phyloP scores from a whole-genome alignment of 2,888 invertebrate genomes.

The Pristionchus exspectatus region DNA sequence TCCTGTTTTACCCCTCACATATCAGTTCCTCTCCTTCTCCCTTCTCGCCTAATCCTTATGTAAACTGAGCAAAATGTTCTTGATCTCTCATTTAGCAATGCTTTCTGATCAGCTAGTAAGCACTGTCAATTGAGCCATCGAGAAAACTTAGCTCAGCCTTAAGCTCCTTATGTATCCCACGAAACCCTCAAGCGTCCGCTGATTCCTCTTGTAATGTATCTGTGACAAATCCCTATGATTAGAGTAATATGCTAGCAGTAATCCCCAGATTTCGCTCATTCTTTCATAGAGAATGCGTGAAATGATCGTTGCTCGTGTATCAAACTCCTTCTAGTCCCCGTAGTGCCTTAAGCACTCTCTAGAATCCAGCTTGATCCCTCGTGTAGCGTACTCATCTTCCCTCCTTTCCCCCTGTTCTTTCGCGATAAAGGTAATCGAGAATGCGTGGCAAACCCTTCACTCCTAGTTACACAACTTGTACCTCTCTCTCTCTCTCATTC shows the following conservation, averaged over 20 bases:
- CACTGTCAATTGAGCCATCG: too few relatives aligned
- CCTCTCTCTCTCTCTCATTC: neutral
- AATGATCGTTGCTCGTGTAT: neutral
- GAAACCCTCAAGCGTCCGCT: conserved; percentile 42
- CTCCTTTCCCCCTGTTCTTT: neutral
- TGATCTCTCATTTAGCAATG: neutral
- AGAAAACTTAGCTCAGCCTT: too few relatives aligned
- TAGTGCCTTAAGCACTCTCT: neutral
- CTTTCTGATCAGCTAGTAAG: too few relatives aligned
- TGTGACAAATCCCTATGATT: conserved; percentile 20
- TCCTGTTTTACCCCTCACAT: neutral
- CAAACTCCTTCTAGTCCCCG: neutral
- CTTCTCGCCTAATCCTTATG: neutral
- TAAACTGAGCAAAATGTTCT: too few relatives aligned
- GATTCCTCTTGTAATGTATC: conserved; percentile 49
- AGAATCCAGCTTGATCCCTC: neutral
- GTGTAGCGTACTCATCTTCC: neutral
- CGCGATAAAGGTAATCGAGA: conserved; percentile 45
- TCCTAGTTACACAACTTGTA: conserved; percentile 44
- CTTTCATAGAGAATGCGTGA: neutral
- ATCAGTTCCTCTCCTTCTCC: conserved; percentile 28
- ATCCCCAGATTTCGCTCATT: neutral
- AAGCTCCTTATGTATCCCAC: neutral
- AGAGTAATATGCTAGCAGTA: neutral
- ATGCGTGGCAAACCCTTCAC: neutral